Percentiles rank a stretch among this genome's conserved stretches.
Conservation (phyloP, 2,888 invertebrate genomes). For the Formica aserva region DNA sequence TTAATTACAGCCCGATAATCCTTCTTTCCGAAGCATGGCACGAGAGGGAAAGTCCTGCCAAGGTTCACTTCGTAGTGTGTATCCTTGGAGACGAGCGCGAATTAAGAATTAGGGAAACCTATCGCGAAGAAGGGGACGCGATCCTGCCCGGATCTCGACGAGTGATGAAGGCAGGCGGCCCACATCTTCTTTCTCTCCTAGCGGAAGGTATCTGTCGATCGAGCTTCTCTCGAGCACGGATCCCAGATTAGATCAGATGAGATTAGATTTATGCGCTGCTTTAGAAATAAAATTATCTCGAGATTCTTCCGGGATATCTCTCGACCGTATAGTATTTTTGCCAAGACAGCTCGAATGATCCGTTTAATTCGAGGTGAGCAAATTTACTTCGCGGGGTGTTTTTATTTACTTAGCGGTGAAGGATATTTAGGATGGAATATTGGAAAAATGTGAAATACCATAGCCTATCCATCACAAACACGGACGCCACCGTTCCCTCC, state of each 20-base stretch:
- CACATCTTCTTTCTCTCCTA: not conserved
- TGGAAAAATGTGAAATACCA: not conserved
- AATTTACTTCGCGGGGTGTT: not conserved
- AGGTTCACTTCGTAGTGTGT: constrained; percentile 41
- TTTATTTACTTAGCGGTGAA: no score
- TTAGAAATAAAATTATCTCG: not conserved
- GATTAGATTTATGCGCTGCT: constrained; percentile 2
- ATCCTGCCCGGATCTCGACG: constrained; percentile 12
- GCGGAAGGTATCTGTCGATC: constrained; percentile 60
- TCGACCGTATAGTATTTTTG: not conserved
- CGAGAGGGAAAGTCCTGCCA: constrained; percentile 20
- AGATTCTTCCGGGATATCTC: not conserved
- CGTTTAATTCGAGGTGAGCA: not conserved
- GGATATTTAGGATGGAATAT: not conserved
- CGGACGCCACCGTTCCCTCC: not conserved
- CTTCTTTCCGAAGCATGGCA: constrained; percentile 50
- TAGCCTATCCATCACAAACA: not conserved
- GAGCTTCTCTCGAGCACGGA: not conserved
- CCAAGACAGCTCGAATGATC: not conserved
- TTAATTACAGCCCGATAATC: constrained; percentile 72
- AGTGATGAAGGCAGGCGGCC: constrained; percentile 13
- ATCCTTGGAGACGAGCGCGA: constrained; percentile 69
- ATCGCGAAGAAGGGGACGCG: constrained; percentile 37
- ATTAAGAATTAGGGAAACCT: constrained; percentile 68
- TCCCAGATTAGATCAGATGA: not conserved